These are phyloP conservation scores for Trinorchestia longiramus DNA, from an alignment of 1,140 invertebrate species.

Conservation along the genomic window DNA sequence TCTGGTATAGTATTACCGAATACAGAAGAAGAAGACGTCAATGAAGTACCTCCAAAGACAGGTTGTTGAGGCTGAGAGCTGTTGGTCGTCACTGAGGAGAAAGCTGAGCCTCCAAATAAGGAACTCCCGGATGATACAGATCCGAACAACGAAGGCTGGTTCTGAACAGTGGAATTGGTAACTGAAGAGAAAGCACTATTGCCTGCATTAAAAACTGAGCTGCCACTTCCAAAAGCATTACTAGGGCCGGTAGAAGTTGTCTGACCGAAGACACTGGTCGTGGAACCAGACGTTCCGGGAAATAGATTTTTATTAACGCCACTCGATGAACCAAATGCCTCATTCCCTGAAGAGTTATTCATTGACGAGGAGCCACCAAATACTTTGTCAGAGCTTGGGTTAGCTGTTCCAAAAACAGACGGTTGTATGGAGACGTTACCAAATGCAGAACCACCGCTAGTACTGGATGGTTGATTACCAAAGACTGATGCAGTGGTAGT, in stretches of 20 bases:
- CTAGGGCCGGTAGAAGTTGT: neutral
- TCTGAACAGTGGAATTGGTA: neutral
- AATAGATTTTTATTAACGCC: neutral
- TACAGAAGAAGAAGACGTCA: neutral
- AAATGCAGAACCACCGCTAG: neutral
- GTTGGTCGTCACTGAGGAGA: neutral
- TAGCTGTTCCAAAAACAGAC: neutral
- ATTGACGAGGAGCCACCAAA: neutral
- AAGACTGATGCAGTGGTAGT: neutral
- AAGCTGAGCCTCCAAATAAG: slow-evolving; percentile 16
- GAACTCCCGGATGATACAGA: neutral
- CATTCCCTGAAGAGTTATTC: slow-evolving; percentile 7
- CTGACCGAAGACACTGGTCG: neutral
- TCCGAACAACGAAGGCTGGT: neutral
- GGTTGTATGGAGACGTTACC: neutral
- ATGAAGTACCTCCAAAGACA: neutral
- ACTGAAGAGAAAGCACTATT: slow-evolving; percentile 35
- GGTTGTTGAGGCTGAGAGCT: slow-evolving; percentile 27
- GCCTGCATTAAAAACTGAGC: neutral
- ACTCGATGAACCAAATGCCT: neutral
- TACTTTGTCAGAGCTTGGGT: neutral
- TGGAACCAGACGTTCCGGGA: neutral
- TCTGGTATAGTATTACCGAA: neutral
- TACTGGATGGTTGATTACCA: neutral
- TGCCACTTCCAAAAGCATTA: neutral